A percentile compares a stretch with the other conserved stretches of the same genome.
Evolutionary conservation across 2,888 invertebrate genomes (phyloP).

Genomic region (Diaphora mendica): DNA sequence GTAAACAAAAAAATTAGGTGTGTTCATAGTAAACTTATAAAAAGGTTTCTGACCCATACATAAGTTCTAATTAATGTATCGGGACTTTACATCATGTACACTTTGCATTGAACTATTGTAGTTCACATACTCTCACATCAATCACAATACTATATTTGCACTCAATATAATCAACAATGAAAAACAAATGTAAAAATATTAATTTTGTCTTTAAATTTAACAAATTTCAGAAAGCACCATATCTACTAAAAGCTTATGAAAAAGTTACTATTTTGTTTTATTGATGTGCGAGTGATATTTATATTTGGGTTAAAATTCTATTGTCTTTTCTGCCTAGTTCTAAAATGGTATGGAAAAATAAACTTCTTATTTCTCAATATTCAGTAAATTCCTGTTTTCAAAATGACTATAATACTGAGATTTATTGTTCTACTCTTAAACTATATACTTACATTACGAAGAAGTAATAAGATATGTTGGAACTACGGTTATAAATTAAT

Average conservation of each 20-base stretch:
- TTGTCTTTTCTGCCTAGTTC: conserved; percentile 22
- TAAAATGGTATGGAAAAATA: conserved; percentile 31
- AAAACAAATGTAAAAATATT: conserved; percentile 5
- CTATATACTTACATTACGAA: conserved; percentile 33
- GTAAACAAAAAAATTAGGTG: not conserved
- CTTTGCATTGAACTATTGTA: conserved; percentile 13
- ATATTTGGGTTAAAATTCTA: conserved; percentile 2
- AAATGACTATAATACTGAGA: conserved; percentile 43
- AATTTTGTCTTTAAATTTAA: conserved; percentile 16
- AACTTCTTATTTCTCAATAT: conserved; percentile 20
- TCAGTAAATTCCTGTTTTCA: conserved; percentile 20
- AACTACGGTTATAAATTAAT: conserved; percentile 44
- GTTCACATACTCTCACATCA: conserved; percentile 21
- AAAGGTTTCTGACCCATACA: not conserved
- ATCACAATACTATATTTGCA: conserved; percentile 23
- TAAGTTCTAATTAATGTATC: not conserved
- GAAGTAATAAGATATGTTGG: conserved; percentile 35
- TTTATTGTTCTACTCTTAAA: conserved; percentile 37
- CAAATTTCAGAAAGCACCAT: not conserved
- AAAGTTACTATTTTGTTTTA: not conserved
- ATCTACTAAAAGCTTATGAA: not conserved
- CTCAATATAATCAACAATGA: not conserved
- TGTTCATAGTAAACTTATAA: not conserved
- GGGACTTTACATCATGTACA: conserved; percentile 23
- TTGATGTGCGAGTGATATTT: conserved; percentile 8